Conservation (phyloP, 2,888 invertebrate genomes). For the Erebia palarica region DNA sequence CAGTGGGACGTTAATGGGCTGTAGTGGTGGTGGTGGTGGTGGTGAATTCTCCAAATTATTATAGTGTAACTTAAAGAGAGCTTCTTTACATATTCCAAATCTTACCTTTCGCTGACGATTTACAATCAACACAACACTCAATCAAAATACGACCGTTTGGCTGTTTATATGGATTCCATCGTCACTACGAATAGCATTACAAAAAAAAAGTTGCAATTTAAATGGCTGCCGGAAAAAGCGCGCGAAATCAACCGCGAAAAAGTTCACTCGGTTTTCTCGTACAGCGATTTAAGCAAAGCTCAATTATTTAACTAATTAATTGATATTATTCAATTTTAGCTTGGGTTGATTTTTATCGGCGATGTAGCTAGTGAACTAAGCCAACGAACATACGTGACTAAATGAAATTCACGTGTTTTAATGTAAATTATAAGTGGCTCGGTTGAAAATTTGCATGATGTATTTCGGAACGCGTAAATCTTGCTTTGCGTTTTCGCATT, state of each 20-base stretch:
- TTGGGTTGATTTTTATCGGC: slow-evolving; percentile 26
- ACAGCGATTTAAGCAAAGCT: neutral
- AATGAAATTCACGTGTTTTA: slow-evolving; percentile 64
- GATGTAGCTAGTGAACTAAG: slow-evolving; percentile 57
- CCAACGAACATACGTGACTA: slow-evolving; percentile 73
- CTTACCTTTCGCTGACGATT: slow-evolving; percentile 28
- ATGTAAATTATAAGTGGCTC: slow-evolving; percentile 73
- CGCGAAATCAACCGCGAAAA: slow-evolving; percentile 54
- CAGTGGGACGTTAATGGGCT: no score
- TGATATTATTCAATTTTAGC: slow-evolving; percentile 20
- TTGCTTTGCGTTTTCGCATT: slow-evolving; percentile 48
- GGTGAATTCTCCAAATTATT: no score
- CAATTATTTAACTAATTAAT: neutral
- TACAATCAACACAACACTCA: slow-evolving; percentile 45
- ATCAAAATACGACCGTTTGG: slow-evolving; percentile 45
- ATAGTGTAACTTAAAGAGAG: neutral
- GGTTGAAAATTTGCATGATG: slow-evolving; percentile 60
- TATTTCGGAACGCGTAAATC: slow-evolving; percentile 69
- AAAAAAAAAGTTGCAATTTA: slow-evolving; percentile 53
- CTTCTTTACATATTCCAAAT: neutral
- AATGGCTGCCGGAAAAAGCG: slow-evolving; percentile 62
- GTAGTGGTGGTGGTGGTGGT: no score
- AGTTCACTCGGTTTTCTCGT: neutral
- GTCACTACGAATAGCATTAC: slow-evolving; percentile 60
- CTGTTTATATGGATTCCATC: slow-evolving; percentile 49